Base-by-base conservation (phyloP, 1,140 invertebrate genomes). In the Psilanteris sp. region DNA sequence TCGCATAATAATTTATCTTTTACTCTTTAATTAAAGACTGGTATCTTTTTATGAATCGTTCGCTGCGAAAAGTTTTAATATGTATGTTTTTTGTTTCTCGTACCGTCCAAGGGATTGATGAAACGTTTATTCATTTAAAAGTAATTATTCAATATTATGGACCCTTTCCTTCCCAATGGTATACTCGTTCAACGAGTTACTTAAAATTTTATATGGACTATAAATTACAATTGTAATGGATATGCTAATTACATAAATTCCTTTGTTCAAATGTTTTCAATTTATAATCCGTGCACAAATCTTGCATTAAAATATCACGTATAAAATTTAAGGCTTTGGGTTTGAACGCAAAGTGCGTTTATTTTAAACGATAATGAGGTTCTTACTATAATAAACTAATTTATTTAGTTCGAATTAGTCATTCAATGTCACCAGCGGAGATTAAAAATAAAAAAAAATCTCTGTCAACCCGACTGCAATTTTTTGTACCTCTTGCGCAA, bases 201-300 rank as follows among this genome's bases (percentile, higher is more conserved):
- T 73, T 66, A 52, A 66, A 73, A 73, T 66, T 73, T 73, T 73
- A 73, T 66, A 66, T 61, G 50, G 8, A 43, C 70, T 66, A 74
- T 74, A 74, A 74, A 74, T 74, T 74, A 74, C 61, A 61, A 61
- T 66, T 43, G 70, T 61, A 74, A 74, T 74, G 70, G 52, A 66
- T 59, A 66, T 74, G 43, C 70, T 74, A 67, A 73, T 73, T 73
- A 64, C 57, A 43, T 57, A 62, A 62, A 72, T 72, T 72, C 57
- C 57, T 62, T 72, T 72, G 67, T 72, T 72, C 46, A 64, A 57
- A 72, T 72, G 41, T 72, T 72, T 64, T 41, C 18, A 41, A 64
- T 48, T 72, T 50, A 34, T 22, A 61, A 44, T 26, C 26, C 4
- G 10, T 39, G 48, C 50, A 55, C 50, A 70, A 32, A 52, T 70